Conservation (phyloP, 2,888 invertebrate species). For the Fabriciana adippe region DNA sequence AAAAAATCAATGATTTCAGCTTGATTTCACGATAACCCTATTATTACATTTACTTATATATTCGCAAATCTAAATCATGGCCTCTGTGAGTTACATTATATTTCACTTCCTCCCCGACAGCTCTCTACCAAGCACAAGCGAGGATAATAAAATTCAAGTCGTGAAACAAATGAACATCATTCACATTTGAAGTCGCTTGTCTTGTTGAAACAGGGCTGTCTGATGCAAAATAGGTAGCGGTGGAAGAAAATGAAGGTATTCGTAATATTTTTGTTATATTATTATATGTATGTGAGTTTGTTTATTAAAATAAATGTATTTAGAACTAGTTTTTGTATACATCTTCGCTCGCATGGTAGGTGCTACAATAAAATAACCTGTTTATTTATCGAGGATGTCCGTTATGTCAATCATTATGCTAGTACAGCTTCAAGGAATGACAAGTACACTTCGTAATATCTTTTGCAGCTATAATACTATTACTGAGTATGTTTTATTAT, state of each 20-base stretch:
- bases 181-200: slow-evolving; percentile 29
- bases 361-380: too few species aligned
- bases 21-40: neutral
- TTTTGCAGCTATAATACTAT: too few species aligned
- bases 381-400: too few species aligned
- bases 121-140: slow-evolving; percentile 3
- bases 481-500: too few species aligned
- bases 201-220: slow-evolving; percentile 19
- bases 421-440: too few species aligned
- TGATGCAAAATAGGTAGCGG: neutral
- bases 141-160: slow-evolving; percentile 30
- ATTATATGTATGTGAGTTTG: neutral
- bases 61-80: slow-evolving; percentile 7
- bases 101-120: slow-evolving; percentile 19
- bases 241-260: neutral
- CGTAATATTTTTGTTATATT: neutral
- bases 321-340: too few species aligned
- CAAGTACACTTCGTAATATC: too few species aligned
- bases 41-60: neutral
- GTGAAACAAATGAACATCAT: slow-evolving; percentile 33
- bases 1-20: neutral
- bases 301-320: neutral
- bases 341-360: too few species aligned
- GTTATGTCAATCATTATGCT: too few species aligned
- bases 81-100: neutral